Percentiles rank a stretch among this genome's conserved stretches.
Evolutionary conservation across 1,140 invertebrate genomes (phyloP).

Genomic region (Polypedilum vanderplanki): DNA sequence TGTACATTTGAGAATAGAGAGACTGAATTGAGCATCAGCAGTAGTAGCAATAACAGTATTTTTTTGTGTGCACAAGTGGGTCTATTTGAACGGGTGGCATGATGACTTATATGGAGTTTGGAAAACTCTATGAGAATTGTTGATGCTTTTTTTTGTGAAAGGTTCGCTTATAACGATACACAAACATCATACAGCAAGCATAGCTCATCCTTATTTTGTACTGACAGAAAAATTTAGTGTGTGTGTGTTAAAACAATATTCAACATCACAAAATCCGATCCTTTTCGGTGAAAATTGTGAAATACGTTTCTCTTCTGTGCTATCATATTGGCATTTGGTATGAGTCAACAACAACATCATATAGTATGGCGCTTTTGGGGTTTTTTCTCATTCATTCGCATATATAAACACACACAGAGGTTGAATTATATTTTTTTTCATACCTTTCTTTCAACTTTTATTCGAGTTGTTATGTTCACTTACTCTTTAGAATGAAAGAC

Average conservation of each 20-base stretch:
- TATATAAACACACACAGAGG: not conserved
- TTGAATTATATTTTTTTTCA: conserved; percentile 25
- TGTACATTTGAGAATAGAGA: not conserved
- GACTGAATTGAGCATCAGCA: conserved; percentile 24
- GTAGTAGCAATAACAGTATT: not conserved
- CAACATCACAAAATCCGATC: conserved; percentile 28
- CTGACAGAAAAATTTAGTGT: not conserved
- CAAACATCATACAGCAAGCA: conserved; percentile 5
- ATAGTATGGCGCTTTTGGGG: conserved; percentile 1
- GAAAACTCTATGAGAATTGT: conserved; percentile 5
- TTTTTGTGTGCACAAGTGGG: not conserved
- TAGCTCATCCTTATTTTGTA: not conserved
- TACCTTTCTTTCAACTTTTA: conserved; percentile 1
- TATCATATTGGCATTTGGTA: not conserved
- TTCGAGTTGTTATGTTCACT: conserved; percentile 10
- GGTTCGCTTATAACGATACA: conserved; percentile 18
- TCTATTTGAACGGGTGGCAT: no score
- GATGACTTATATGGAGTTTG: not conserved
- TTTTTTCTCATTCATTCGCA: not conserved
- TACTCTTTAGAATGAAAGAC: not conserved
- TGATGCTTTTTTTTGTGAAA: conserved; percentile 21
- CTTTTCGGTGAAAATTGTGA: not conserved
- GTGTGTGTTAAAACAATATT: conserved; percentile 19
- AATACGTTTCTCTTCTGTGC: not conserved
- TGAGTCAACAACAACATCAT: not conserved